A percentile compares a stretch with the other conserved stretches of the same genome.
phyloP scores from a whole-genome alignment of 2,888 invertebrate species.

The Drosophila formosana region DNA sequence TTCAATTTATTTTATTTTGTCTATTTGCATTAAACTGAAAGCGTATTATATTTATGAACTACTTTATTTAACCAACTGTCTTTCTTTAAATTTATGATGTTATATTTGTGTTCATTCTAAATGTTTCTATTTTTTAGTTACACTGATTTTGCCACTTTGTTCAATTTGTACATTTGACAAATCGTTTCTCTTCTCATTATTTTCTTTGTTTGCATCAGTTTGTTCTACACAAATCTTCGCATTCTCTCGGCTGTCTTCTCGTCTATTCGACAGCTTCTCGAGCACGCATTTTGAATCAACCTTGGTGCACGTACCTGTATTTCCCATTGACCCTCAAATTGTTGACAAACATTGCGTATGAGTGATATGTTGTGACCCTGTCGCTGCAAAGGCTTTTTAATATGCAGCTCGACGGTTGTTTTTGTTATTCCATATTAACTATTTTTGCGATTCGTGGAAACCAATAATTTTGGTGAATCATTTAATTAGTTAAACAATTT shows the following conservation, averaged over 20 bases:
- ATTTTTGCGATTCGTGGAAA: background rate
- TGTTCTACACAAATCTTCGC: background rate
- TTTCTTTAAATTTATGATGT: too few relatives aligned
- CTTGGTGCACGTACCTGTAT: slow-evolving; percentile 12
- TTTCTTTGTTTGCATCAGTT: background rate
- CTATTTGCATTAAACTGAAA: too few relatives aligned
- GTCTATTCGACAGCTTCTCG: slow-evolving; percentile 12
- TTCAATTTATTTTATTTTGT: too few relatives aligned
- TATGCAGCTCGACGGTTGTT: slow-evolving; percentile 24
- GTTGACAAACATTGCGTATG: slow-evolving; percentile 52
- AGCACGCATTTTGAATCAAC: slow-evolving; percentile 14
- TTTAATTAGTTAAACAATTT: background rate
- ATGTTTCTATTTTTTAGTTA: too few relatives aligned
- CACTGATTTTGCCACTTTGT: too few relatives aligned
- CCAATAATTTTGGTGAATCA: background rate
- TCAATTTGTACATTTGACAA: background rate
- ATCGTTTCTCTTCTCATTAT: background rate
- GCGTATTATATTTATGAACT: too few relatives aligned
- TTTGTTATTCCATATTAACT: background rate
- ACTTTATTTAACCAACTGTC: too few relatives aligned
- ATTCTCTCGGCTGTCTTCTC: slow-evolving; percentile 1
- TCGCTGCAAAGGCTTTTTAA: slow-evolving; percentile 17
- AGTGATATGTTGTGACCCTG: slow-evolving; percentile 45
- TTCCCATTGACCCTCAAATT: slow-evolving; percentile 48
- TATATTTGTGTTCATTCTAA: too few relatives aligned